Base-by-base conservation (phyloP, 1,140 invertebrate genomes). In the Drosophila nasuta region DNA sequence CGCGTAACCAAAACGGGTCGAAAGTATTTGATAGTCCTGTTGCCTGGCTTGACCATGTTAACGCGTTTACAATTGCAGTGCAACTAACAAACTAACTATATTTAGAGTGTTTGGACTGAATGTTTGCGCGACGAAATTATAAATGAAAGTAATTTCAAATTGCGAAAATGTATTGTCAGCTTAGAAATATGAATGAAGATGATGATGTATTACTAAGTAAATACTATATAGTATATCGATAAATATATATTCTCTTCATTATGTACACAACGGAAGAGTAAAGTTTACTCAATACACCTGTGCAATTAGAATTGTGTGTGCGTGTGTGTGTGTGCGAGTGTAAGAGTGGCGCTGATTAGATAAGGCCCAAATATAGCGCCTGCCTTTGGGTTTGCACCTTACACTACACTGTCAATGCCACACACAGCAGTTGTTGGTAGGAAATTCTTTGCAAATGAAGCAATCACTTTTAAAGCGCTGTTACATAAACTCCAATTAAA, bases 381-480 rank as follows among this genome's bases (percentile, higher is more conserved):
- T 72, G 69, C 60, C 67, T 83, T 81, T 72, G 77, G 13, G 74
- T 83, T 83, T 72, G 74, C 74, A 69, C 75, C 74, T 79, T 66
- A 57, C 20, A 25, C 33, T 57, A 57, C 54, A 64, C 25, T 81
- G 67, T 20, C 57, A 72, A 63, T 75, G 66, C 54, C 54, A 38
- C 35, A 38, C 59, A 38, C 51, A 20, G 13, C 46, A 58, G 51
- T 62, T 66, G 49, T 66, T 54, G 74, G 63, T 56, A 66, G 80
- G 56, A 81, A 88, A 88, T 88, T 88, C 83, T 89, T 88, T 51
- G 66, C 67, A 46, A 63, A 78, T 87, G 83, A 87, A 89, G 83
- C 74, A 80, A 88, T 89, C 70, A 56, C 77, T 75, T 66, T 80
- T 77, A 64, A 51, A 67, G 54, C 59, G 46, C 11, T 13, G 70